phyloP scores from a whole-genome alignment of 2,888 invertebrate genomes.

The Stenichneumon culpator region DNA sequence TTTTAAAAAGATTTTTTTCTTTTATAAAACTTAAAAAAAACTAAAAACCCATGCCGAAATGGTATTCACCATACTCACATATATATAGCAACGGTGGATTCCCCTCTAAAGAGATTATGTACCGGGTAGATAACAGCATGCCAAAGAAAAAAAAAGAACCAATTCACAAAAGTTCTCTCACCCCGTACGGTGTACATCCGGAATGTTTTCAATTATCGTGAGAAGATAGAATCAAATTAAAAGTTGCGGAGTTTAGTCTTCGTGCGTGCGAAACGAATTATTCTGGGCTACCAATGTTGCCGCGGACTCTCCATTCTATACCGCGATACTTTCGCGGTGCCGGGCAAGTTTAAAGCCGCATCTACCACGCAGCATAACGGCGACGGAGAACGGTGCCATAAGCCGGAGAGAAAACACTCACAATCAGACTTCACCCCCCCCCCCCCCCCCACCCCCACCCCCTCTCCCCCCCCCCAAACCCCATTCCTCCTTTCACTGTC shows the following conservation, averaged over 20 bases:
- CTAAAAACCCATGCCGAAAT: too few relatives aligned
- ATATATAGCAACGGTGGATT: too few relatives aligned
- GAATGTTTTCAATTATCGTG: conserved; percentile 22
- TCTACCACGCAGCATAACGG: conserved; percentile 48
- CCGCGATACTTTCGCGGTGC: conserved; percentile 22
- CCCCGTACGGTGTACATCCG: not conserved
- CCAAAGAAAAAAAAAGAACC: not conserved
- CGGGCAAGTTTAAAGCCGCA: conserved; percentile 37
- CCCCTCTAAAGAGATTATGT: too few relatives aligned
- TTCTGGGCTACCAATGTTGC: conserved; percentile 19
- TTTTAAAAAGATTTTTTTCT: too few relatives aligned
- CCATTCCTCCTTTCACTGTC: conserved; percentile 5
- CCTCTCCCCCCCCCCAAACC: not conserved
- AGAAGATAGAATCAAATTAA: conserved; percentile 35
- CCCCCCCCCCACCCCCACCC: conserved; percentile 1
- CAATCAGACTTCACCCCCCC: conserved; percentile 37
- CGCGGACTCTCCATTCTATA: not conserved
- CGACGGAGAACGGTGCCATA: conserved; percentile 36
- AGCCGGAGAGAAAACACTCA: conserved; percentile 58
- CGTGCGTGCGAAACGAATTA: conserved; percentile 44
- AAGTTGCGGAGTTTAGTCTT: conserved; percentile 3
- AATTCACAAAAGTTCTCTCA: not conserved
- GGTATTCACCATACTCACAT: too few relatives aligned
- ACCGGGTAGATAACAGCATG: not conserved
- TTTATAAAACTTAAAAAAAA: too few relatives aligned